Evolutionary conservation across 2,888 invertebrate genomes (phyloP).

Genomic region (Morpho achilles): DNA sequence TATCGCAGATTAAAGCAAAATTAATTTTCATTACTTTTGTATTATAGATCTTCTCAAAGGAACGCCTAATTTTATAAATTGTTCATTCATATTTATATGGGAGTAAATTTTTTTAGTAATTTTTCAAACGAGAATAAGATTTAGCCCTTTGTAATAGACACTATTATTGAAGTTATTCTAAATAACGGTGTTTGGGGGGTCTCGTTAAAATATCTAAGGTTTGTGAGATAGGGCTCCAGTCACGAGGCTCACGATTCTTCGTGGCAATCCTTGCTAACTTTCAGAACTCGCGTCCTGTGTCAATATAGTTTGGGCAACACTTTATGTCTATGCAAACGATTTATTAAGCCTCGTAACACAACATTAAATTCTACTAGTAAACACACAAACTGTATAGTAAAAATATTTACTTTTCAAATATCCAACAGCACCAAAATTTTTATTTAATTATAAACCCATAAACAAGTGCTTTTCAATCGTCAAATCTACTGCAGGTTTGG

Average conservation of each 20-base stretch:
- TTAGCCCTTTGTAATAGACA: conserved; percentile 11
- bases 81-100: too few species aligned
- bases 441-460: too few species aligned
- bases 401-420: background rate
- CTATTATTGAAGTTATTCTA: conserved; percentile 16
- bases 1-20: too few species aligned
- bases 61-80: too few species aligned
- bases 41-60: too few species aligned
- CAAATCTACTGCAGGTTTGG: too few species aligned
- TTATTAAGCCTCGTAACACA: background rate
- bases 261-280: conserved; percentile 31
- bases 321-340: conserved; percentile 6
- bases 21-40: too few species aligned
- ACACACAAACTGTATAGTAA: too few species aligned
- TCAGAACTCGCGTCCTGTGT: conserved; percentile 15
- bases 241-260: conserved; percentile 40
- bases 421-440: too few species aligned
- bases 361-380: too few species aligned
- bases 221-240: conserved; percentile 38
- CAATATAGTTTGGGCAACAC: conserved; percentile 12
- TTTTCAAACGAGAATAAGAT: conserved; percentile 1
- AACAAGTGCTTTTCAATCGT: too few species aligned
- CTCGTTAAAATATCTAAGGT: conserved; percentile 27
- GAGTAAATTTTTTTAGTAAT: too few species aligned
- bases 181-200: conserved; percentile 24